Conservation (phyloP, 2,888 invertebrate genomes). For the Lasioglossum pauxillum region DNA sequence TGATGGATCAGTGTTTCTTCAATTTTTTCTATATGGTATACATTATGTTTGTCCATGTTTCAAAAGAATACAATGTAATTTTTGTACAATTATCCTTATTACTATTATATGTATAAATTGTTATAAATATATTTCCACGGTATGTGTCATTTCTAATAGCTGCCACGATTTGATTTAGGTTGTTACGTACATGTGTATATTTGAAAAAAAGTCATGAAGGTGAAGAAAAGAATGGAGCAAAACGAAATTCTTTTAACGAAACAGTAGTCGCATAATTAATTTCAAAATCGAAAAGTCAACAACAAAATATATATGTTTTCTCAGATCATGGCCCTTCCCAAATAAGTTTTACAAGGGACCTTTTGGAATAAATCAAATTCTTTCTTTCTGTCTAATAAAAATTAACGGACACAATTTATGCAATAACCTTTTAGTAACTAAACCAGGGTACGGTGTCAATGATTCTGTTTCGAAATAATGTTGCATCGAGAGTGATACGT, state of each 20-base stretch:
- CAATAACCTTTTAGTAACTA: slow-evolving; percentile 77
- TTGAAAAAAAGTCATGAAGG: too few relatives aligned
- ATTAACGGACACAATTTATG: not conserved
- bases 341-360: not conserved
- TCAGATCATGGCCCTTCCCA: not conserved
- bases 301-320: too few relatives aligned
- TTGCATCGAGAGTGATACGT: slow-evolving; percentile 63
- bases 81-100: not conserved
- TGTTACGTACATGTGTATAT: too few relatives aligned
- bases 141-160: not conserved
- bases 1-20: too few relatives aligned
- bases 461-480: slow-evolving; percentile 75
- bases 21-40: too few relatives aligned
- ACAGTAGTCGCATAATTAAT: too few relatives aligned
- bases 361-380: not conserved
- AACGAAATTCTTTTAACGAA: too few relatives aligned
- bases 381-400: not conserved
- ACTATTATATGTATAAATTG: not conserved
- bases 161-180: too few relatives aligned
- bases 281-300: too few relatives aligned
- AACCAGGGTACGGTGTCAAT: slow-evolving; percentile 82
- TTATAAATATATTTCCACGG: not conserved
- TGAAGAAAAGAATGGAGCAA: too few relatives aligned
- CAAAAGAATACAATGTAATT: not conserved
- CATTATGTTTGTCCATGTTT: too few relatives aligned